Conservation (phyloP, 2,113 vertebrate genomes). For the Vidua chalybeata region DNA sequence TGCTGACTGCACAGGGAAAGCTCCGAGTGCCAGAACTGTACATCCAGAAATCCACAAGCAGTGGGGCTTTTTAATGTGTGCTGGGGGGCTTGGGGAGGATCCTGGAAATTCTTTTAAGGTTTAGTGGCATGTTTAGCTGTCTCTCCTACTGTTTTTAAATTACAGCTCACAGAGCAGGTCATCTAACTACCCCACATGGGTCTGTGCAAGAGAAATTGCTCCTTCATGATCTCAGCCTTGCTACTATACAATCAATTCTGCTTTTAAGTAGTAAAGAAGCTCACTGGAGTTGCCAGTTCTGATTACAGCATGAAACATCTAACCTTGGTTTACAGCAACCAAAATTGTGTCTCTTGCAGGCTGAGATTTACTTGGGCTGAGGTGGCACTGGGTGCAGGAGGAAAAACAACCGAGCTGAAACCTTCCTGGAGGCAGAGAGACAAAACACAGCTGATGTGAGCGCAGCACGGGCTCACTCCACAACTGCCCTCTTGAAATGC, state of each 20-base stretch:
- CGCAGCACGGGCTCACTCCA: accelerated
- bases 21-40: neutral
- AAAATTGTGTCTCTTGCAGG: neutral
- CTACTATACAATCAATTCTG: neutral
- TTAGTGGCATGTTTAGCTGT: neutral
- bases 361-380: neutral
- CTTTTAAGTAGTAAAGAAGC: conserved; percentile 25
- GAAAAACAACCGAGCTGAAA: neutral
- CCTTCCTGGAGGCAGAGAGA: neutral
- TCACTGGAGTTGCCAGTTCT: conserved; percentile 14
- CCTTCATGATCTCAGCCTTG: neutral
- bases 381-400: neutral
- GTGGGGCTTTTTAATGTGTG: neutral
- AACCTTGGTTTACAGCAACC: neutral
- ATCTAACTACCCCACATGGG: neutral
- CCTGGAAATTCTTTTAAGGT: neutral
- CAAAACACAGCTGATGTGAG: neutral
- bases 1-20: neutral
- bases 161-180: neutral
- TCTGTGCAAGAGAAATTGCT: conserved; percentile 9
- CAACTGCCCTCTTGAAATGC: neutral
- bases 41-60: neutral
- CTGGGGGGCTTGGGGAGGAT: neutral
- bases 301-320: neutral
- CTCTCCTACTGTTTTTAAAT: neutral